A percentile compares a stretch with the other conserved stretches of the same genome.
Evolutionary conservation across 2,888 invertebrate genomes (phyloP).

Genomic region (Mellilla xanthometata): DNA sequence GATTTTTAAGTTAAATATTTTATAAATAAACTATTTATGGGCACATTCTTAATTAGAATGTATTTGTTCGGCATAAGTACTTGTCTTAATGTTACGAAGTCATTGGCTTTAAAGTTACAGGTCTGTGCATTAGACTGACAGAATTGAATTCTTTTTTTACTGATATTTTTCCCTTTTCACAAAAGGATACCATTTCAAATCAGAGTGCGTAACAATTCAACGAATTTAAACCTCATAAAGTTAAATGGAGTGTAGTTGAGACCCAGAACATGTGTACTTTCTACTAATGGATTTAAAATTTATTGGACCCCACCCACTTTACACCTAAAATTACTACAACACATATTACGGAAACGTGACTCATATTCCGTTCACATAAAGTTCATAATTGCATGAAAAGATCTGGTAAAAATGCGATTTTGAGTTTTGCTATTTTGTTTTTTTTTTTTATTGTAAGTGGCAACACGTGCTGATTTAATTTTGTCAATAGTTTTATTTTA

Average conservation of each 20-base stretch:
- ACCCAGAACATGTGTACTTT: conserved; percentile 76
- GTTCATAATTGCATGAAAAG: conserved; percentile 4
- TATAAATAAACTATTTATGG: no score
- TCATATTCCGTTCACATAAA: conserved; percentile 21
- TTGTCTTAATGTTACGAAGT: no score
- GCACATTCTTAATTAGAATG: no score
- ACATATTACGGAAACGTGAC: background rate
- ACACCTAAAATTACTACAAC: conserved; percentile 22
- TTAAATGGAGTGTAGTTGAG: conserved; percentile 75
- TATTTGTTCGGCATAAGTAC: no score
- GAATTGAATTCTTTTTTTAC: no score
- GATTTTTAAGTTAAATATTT: no score
- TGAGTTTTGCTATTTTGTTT: conserved; percentile 4
- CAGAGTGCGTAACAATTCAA: conserved; percentile 65
- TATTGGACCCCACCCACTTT: conserved; percentile 75
- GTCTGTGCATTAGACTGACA: no score
- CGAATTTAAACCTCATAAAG: conserved; percentile 79
- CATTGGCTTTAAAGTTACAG: no score
- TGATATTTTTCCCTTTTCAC: background rate
- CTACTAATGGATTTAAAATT: conserved; percentile 81
- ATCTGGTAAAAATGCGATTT: background rate
- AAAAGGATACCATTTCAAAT: conserved; percentile 52
- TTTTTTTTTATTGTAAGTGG: conserved; percentile 34
- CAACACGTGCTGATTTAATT: conserved; percentile 43
- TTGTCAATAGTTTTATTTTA: conserved; percentile 13